Evolutionary conservation across 2,113 vertebrate genomes (phyloP).

Genomic region (Aramus guarauna): DNA sequence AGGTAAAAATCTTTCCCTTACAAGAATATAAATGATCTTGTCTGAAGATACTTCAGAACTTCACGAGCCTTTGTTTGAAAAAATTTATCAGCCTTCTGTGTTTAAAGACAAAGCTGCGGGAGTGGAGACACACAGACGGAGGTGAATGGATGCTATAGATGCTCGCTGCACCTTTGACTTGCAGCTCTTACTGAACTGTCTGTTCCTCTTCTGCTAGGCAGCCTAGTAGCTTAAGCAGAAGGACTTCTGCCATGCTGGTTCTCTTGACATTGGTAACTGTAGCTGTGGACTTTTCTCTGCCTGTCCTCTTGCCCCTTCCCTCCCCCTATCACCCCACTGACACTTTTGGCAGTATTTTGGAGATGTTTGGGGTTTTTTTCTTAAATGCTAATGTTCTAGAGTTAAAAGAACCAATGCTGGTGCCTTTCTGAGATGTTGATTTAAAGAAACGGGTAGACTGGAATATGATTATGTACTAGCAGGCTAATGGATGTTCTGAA

Average conservation of each 20-base stretch:
- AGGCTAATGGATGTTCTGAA: neutral
- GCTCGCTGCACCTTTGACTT: neutral
- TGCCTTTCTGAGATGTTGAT: neutral
- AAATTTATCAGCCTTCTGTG: neutral
- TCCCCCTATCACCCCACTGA: rapidly evolving
- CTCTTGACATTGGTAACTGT: neutral
- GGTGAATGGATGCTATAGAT: neutral
- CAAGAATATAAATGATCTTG: neutral
- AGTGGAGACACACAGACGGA: neutral
- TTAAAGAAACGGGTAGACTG: neutral
- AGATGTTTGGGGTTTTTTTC: neutral
- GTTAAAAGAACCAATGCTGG: rapidly evolving
- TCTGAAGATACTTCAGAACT: neutral
- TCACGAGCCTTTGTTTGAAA: neutral
- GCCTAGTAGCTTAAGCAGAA: neutral
- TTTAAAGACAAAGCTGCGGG: neutral
- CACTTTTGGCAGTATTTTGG: neutral
- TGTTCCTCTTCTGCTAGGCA: neutral
- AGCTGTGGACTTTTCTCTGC: neutral
- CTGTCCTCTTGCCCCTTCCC: neutral
- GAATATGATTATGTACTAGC: neutral
- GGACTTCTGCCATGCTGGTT: neutral
- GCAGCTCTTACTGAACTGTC: neutral
- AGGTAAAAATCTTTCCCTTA: neutral
- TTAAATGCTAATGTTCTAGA: neutral